These are phyloP conservation scores for Tylochromis polylepis DNA, from an alignment of 2,113 vertebrate species.

Conservation along the genomic window DNA sequence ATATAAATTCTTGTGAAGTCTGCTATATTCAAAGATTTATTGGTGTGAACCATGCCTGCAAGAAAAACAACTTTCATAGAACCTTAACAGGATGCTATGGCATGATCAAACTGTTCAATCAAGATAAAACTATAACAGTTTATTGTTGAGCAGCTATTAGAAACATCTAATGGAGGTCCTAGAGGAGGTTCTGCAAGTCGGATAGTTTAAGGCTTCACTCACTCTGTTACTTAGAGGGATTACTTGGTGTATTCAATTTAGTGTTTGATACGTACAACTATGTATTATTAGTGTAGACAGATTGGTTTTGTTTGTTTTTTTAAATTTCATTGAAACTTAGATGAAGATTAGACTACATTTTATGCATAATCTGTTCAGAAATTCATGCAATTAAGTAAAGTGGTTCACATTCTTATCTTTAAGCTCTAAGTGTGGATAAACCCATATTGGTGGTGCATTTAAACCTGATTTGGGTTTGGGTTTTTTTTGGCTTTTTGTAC, in stretches of 20 bases:
- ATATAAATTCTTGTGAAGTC: neutral
- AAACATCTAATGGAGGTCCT: neutral
- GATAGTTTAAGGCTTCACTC: neutral
- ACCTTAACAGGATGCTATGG: neutral
- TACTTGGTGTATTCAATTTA: neutral
- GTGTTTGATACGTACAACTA: neutral
- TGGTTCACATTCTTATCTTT: neutral
- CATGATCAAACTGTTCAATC: neutral
- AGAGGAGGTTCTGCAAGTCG: neutral
- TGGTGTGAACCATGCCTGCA: neutral
- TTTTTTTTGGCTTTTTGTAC: neutral
- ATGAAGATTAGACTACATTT: neutral
- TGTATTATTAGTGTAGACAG: neutral
- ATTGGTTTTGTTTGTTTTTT: rapidly evolving
- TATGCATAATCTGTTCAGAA: neutral
- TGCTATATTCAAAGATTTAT: neutral
- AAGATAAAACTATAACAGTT: neutral
- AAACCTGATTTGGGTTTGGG: neutral
- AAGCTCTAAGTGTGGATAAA: neutral
- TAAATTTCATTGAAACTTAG: neutral
- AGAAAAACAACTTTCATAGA: neutral
- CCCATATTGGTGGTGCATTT: neutral
- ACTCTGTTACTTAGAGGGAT: neutral
- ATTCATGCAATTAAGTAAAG: neutral
- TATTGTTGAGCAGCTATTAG: neutral